These are phyloP conservation scores for Drosophila funebris DNA, from an alignment of 1,140 invertebrate species.

Conservation along the genomic window DNA sequence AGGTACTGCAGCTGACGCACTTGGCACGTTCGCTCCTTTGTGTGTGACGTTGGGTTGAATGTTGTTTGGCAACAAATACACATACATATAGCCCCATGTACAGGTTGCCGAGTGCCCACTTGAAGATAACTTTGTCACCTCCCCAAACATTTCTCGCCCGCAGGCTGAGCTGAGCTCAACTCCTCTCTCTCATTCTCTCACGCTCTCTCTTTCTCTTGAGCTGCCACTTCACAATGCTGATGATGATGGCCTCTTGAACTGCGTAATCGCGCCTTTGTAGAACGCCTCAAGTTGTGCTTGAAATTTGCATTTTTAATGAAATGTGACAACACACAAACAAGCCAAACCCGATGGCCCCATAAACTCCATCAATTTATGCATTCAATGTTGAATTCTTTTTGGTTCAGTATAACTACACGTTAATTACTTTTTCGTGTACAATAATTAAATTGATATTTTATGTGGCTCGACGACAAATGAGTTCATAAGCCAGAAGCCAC, in stretches of 20 bases:
- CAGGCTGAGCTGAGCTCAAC: constrained; percentile 19
- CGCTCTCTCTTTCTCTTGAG: not conserved
- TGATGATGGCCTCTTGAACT: constrained; percentile 56
- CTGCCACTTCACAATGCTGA: constrained; percentile 43
- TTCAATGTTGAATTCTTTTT: not conserved
- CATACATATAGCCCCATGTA: not conserved
- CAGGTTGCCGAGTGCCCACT: constrained; percentile 53
- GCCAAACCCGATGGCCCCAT: constrained; percentile 12
- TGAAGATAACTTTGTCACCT: constrained; percentile 73
- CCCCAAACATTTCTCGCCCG: constrained; percentile 29
- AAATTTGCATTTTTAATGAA: constrained; percentile 76
- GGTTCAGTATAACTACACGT: constrained; percentile 25
- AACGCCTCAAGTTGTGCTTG: constrained; percentile 54
- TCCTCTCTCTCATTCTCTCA: not conserved
- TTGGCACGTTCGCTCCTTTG: constrained; percentile 72
- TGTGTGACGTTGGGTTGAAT: constrained; percentile 28
- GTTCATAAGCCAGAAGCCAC: constrained; percentile 32
- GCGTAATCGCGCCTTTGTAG: constrained; percentile 68
- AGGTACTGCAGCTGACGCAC: constrained; percentile 56
- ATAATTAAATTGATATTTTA: constrained; percentile 47
- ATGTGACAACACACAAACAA: constrained; percentile 36
- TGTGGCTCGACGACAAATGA: constrained; percentile 41
- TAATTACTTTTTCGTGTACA: constrained; percentile 33
- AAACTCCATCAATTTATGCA: constrained; percentile 34
- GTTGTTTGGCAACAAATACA: constrained; percentile 65